phyloP scores from a whole-genome alignment of 2,797 vertebrate species.

The Sitta carolinensis region DNA sequence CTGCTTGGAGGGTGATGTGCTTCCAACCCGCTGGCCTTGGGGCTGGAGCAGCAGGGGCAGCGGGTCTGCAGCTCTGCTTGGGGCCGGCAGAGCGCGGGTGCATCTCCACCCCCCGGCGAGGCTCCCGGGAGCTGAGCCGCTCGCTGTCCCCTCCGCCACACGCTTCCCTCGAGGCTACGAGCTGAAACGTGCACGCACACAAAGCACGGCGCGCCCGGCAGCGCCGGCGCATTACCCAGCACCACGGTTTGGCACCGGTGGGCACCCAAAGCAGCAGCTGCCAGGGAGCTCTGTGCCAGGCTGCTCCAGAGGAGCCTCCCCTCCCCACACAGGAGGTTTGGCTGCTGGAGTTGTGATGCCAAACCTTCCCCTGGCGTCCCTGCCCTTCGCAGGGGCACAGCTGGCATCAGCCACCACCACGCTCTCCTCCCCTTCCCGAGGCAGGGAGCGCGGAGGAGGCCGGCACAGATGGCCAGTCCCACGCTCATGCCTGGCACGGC shows the following conservation, averaged over 20 bases:
- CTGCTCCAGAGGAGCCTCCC: background rate
- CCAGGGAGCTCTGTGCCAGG: background rate
- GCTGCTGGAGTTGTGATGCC: rapidly evolving
- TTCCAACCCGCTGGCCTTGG: background rate
- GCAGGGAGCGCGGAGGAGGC: rapidly evolving
- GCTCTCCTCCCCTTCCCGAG: background rate
- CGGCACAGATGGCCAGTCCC: background rate
- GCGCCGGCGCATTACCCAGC: rapidly evolving
- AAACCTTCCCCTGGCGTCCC: background rate
- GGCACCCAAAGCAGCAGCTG: background rate
- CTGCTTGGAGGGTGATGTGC: background rate
- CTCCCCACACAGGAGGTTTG: rapidly evolving
- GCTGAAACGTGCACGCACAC: background rate
- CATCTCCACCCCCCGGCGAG: background rate
- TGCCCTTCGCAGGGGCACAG: background rate
- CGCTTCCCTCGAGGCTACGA: background rate
- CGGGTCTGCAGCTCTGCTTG: rapidly evolving
- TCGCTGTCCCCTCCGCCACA: background rate
- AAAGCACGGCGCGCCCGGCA: background rate
- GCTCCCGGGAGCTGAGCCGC: background rate
- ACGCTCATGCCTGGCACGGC: rapidly evolving
- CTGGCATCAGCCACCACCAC: rapidly evolving
- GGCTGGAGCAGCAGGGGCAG: background rate
- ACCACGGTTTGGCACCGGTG: rapidly evolving
- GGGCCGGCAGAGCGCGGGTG: rapidly evolving